Conservation (phyloP, 1,140 invertebrate species). For the Drosophila ogumai region DNA sequence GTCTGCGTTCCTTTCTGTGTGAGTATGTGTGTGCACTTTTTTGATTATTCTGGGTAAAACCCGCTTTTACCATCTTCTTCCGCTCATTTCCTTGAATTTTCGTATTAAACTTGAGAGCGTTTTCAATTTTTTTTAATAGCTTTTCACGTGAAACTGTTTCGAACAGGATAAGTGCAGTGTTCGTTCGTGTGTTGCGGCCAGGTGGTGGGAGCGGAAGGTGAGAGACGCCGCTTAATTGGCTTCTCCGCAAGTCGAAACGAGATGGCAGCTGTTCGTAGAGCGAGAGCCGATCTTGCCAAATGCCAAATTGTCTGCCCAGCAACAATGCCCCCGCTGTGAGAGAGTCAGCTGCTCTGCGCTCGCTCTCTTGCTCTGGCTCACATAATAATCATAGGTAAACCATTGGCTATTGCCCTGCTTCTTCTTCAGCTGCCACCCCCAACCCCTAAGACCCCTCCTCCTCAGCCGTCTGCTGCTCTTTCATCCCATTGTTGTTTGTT, state of each 20-base stretch:
- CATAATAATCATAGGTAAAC: constrained; percentile 29
- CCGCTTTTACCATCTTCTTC: constrained; percentile 79
- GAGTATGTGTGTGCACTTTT: constrained; percentile 57
- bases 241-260: constrained; percentile 30
- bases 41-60: constrained; percentile 79
- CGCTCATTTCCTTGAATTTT: constrained; percentile 81
- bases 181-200: neutral
- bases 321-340: constrained; percentile 5
- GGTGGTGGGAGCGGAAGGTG: constrained; percentile 8
- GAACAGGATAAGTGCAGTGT: constrained; percentile 49
- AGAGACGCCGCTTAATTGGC: constrained; percentile 63
- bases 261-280: constrained; percentile 24
- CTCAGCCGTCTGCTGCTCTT: constrained; percentile 10
- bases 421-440: constrained; percentile 6
- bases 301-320: constrained; percentile 57
- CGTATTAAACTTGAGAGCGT: constrained; percentile 78
- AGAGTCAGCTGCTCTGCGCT: constrained; percentile 9
- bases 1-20: constrained; percentile 42
- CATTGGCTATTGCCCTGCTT: constrained; percentile 18
- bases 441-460: neutral
- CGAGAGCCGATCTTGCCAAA: constrained; percentile 44
- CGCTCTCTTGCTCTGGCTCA: constrained; percentile 1
- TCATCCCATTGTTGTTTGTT: constrained; percentile 50
- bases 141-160: constrained; percentile 76
- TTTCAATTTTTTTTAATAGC: constrained; percentile 76